These are phyloP conservation scores for Orchestia grillus DNA, from an alignment of 1,140 invertebrate species.

Conservation along the genomic window DNA sequence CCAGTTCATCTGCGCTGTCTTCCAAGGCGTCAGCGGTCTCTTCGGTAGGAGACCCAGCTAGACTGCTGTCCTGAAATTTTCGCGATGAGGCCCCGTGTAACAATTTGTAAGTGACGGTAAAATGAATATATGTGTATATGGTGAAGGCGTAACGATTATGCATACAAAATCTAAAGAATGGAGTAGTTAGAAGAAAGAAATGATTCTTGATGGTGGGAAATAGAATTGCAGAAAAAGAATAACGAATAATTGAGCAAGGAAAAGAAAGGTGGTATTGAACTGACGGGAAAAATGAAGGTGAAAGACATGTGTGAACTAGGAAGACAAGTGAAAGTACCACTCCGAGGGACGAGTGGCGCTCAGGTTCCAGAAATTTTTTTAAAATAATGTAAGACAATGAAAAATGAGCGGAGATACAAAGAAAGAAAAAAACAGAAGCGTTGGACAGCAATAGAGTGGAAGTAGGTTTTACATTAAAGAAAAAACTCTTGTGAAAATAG, in stretches of 20 bases:
- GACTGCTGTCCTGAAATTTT: constrained; percentile 24
- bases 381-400: neutral
- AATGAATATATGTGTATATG: neutral
- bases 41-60: constrained; percentile 28
- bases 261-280: neutral
- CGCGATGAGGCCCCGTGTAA: neutral
- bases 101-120: neutral
- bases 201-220: no score
- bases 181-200: neutral
- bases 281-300: no score
- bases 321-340: no score
- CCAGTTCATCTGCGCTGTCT: neutral
- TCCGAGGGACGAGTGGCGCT: no score
- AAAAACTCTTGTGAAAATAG: neutral
- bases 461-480: neutral
- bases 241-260: neutral
- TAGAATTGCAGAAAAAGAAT: neutral
- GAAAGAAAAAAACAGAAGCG: neutral
- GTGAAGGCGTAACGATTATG: neutral
- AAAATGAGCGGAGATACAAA: neutral
- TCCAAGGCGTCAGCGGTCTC: neutral
- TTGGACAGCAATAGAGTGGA: neutral
- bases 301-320: no score
- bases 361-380: neutral
- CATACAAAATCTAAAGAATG: neutral